Evolutionary conservation across 2,888 invertebrate genomes (phyloP), one percentile per base, ranked within the genome.

Genomic region (Dolichopus griseipennis): DNA sequence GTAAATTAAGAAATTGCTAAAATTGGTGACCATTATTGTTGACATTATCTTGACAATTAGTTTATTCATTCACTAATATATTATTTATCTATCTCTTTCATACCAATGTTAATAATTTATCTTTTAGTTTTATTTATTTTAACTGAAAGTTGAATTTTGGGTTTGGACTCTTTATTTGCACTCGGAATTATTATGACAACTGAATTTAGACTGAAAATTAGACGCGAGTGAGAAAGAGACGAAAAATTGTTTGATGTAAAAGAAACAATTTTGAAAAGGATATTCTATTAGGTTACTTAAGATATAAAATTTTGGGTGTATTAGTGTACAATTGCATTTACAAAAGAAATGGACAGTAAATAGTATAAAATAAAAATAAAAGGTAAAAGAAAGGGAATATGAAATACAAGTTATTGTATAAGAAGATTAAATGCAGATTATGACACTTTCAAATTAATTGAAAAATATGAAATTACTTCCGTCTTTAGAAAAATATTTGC

Each of bases 381-480:
- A 27, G 27, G 27, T 41, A 41, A n/a, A n/a, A 7, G 41, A 41
- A 15, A 41, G 15, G 8, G 41, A 52, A 52, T 18, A n/a, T 7
- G 18, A 15, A n/a, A 52, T 18, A 9, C 3, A 52, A 52, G 18
- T 6, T 2, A 43, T 10, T 6, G 9, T 52, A 3, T 52, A 52
- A 52, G 52, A 52, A 52, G 52, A 52, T 52, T 52, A 15, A n/a
- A 18, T 52, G 52, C 52, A 52, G 52, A 52, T 52, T 52, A 52
- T 52, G 52, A 52, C 52, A 52, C 52, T 52, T 52, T 52, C 52
- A 52, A 18, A 15, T 12, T 52, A 52, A 52, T 52, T 52, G 52
- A 52, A 52, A 27, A 52, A 52, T 52, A 52, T 52, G 52, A 52
- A 52, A 52, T 52, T 52, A 52, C 52, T 52, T 52, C 52, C 52